phyloP scores from a whole-genome alignment of 2,113 vertebrate genomes.

The Chitala chitala region DNA sequence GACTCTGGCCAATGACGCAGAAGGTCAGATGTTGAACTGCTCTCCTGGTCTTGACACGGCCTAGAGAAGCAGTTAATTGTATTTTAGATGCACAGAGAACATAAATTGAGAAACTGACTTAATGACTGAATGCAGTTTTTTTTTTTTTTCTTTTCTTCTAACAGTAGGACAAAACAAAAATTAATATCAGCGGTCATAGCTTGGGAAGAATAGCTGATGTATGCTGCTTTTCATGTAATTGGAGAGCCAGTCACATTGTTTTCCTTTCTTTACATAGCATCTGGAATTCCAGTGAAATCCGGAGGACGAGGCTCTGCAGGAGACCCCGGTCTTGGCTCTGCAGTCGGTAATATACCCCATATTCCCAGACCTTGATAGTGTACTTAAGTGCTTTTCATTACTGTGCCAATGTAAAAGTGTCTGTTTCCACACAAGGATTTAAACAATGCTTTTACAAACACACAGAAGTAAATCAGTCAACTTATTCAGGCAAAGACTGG shows the following conservation, averaged over 20 bases:
- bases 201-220: background rate
- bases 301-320: constrained; percentile 59
- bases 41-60: background rate
- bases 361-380: background rate
- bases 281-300: constrained; percentile 69
- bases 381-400: background rate
- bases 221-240: background rate
- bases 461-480: no score
- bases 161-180: background rate
- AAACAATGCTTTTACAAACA: no score
- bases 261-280: constrained; percentile 57
- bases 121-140: no score
- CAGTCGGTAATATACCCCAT: constrained; percentile 67
- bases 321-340: constrained; percentile 63
- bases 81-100: background rate
- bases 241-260: background rate
- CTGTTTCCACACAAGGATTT: background rate
- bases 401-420: background rate
- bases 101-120: no score
- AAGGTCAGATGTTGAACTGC: background rate
- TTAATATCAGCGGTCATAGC: background rate
- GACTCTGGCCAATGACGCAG: background rate
- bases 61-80: background rate
- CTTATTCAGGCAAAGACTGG: no score
- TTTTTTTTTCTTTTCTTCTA: no score